Evolutionary conservation across 92 coral and sea anemone species (phyloP).

Genomic region (Diadumene lineata): DNA sequence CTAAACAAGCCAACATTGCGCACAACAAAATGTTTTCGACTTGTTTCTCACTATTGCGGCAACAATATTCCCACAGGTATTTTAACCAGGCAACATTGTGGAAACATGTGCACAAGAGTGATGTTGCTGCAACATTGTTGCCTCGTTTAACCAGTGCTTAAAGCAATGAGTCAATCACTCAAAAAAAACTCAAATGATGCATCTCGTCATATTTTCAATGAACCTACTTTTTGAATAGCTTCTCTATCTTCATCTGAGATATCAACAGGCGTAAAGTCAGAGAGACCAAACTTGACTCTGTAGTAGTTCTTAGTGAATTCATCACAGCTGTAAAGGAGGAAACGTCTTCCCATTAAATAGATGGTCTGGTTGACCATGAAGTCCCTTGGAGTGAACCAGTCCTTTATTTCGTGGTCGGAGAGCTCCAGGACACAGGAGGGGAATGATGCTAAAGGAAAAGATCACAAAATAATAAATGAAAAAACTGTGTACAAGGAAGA

Average conservation of each 20-base stretch:
- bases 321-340: conserved; percentile 87
- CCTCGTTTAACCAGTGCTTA: too few relatives aligned
- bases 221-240: conserved; percentile 61
- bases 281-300: conserved; percentile 73
- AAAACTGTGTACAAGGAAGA: neutral
- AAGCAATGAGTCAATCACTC: too few relatives aligned
- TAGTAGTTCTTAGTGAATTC: conserved; percentile 92
- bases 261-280: conserved; percentile 75
- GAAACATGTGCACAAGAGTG: too few relatives aligned
- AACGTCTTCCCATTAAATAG: conserved; percentile 86
- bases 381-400: conserved; percentile 96
- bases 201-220: too few relatives aligned
- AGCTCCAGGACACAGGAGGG: conserved; percentile 92
- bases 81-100: too few relatives aligned
- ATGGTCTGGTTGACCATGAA: conserved; percentile 93
- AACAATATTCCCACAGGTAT: too few relatives aligned
- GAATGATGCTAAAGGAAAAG: conserved; percentile 72
- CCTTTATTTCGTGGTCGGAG: conserved; percentile 93
- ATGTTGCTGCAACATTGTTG: too few relatives aligned
- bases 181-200: too few relatives aligned
- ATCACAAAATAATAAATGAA: neutral
- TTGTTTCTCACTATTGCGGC: too few relatives aligned
- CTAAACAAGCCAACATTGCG: too few relatives aligned
- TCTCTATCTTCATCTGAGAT: conserved; percentile 69
- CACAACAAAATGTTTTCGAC: too few relatives aligned